Base-by-base conservation (phyloP, 92 coral and sea anemone genomes). In the Zoanthus gigantus region DNA sequence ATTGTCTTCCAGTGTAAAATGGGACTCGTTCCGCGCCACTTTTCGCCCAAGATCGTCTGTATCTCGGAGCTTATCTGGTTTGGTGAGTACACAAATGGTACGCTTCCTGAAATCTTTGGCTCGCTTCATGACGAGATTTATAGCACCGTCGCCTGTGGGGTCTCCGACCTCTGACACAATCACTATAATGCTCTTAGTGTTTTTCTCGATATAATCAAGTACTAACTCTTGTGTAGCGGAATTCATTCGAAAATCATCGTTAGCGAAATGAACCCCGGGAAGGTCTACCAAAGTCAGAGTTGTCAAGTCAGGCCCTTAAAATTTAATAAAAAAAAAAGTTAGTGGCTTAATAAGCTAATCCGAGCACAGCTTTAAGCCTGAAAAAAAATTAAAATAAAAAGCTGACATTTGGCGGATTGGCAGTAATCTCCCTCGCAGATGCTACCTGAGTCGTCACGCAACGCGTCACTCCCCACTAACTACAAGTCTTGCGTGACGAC, bases 71-170 rank as follows among this genome's bases (percentile, higher is more conserved):
- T 89, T 94, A 86, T 94, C 97, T 18, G 97, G 97, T 71, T 94
- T 94, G 32, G 97, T 94, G 18, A 94, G 86, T 0, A 91, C 97
- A 76, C 97, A 94, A 17, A 94, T 94, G 3, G 97, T 84, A 1
- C 97, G 92, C 75, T 60, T 79, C 74, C 73, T 94, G 75, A 84
- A 94, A 82, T 94, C 94, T 10, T 69, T 45, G 74, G 95, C 97
- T 74, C 82, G 67, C 53, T 58, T 77, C 97, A 94, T 94, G 65
- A 94, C 97, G 53, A 94, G 61, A 79, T 94, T 94, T 63, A 94
- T 94, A 42, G 97, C 97, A 8, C 95, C 83, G 87, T 94, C 97
- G 0, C 97, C 97, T 1, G 97, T 94, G n/a, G 95, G 97, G 90
- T 94, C 97, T 78, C 97, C 95, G 15, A 92, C 97, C 78, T 94